Evolutionary conservation across 2,113 vertebrate genomes (phyloP).

Genomic region (Chroicocephalus ridibundus): DNA sequence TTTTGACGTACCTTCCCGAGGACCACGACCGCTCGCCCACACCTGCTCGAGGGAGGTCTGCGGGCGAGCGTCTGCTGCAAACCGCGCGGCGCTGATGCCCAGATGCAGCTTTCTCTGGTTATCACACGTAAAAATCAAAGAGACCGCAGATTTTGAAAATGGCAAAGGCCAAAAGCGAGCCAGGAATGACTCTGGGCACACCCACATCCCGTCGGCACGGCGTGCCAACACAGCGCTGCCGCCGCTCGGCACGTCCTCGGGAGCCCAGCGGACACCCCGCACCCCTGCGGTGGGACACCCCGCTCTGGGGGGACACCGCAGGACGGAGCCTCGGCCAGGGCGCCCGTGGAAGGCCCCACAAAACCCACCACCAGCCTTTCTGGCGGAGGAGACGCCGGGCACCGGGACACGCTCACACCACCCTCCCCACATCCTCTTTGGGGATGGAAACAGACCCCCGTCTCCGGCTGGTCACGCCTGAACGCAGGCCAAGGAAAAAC

Average conservation of each 20-base stretch:
- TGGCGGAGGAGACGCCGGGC: slow-evolving; percentile 41
- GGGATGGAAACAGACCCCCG: background rate
- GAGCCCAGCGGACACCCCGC: background rate
- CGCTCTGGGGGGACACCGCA: background rate
- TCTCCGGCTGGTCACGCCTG: background rate
- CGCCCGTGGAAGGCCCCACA: too few species aligned
- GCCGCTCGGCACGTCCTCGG: background rate
- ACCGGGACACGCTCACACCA: background rate
- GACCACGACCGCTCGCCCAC: background rate
- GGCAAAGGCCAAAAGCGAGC: background rate
- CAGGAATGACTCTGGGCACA: background rate
- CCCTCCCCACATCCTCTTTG: background rate
- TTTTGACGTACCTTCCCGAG: background rate
- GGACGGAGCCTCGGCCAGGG: too few species aligned
- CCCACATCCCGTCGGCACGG: background rate
- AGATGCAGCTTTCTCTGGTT: background rate
- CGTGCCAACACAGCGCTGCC: background rate
- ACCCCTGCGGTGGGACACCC: slow-evolving; percentile 41
- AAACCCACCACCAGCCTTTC: background rate
- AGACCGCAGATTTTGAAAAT: background rate
- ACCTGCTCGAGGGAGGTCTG: background rate
- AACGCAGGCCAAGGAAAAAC: background rate
- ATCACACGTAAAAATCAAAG: background rate
- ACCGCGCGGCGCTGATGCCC: background rate
- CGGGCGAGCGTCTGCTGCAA: background rate